Evolutionary conservation across 2,888 invertebrate species (phyloP).

Genomic region (Melieria picta): DNA sequence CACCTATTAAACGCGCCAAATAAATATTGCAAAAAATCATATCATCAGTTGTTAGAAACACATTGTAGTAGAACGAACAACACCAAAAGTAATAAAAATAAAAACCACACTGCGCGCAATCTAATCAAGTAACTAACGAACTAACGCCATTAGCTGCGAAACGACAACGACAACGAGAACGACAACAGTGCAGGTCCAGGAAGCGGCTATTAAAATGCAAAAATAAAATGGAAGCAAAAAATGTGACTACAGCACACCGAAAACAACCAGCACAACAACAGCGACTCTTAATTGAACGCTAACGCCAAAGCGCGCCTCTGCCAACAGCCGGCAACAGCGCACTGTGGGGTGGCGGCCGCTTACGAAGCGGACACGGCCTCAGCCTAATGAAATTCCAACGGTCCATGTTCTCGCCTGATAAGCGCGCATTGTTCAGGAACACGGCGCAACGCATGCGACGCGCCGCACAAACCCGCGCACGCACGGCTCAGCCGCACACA

Average conservation of each 20-base stretch:
- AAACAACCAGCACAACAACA: not conserved
- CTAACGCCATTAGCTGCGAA: slow-evolving; percentile 52
- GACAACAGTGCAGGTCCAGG: not conserved
- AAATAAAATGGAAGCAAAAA: not conserved
- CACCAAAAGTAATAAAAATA: slow-evolving; percentile 28
- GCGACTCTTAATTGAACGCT: not conserved
- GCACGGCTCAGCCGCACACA: not conserved
- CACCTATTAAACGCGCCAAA: no score
- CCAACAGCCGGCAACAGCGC: not conserved
- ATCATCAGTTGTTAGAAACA: no score
- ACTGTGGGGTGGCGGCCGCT: no score
- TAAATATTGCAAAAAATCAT: no score
- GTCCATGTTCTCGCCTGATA: slow-evolving; percentile 62
- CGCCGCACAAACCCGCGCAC: not conserved
- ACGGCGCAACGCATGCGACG: slow-evolving; percentile 26
- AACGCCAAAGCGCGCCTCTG: not conserved
- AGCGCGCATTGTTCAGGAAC: slow-evolving; percentile 55
- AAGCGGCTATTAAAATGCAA: slow-evolving; percentile 44
- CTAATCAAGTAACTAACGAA: slow-evolving; percentile 57
- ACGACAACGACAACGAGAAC: not conserved
- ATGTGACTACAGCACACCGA: not conserved
- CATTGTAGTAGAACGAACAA: not conserved
- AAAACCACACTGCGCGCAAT: slow-evolving; percentile 38
- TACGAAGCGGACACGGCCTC: slow-evolving; percentile 12
- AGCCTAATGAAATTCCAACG: slow-evolving; percentile 55